These are phyloP conservation scores for Ornithoptera priamus DNA, from an alignment of 2,888 invertebrate genomes.

Conservation along the genomic window DNA sequence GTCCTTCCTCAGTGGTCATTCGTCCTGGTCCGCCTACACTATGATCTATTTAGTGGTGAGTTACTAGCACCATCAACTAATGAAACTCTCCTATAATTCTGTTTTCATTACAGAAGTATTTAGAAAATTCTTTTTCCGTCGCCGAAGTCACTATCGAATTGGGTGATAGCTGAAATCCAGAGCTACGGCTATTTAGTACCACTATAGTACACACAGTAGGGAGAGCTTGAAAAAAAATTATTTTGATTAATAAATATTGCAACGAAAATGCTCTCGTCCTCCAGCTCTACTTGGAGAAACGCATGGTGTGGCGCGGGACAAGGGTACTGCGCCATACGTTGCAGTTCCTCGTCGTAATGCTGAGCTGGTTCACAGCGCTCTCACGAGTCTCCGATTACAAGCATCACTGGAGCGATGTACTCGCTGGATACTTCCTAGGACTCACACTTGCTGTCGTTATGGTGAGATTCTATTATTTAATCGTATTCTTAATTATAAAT, in stretches of 20 bases:
- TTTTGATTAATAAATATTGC: too few relatives aligned
- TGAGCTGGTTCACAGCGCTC: conserved; percentile 92
- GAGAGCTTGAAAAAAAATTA: too few relatives aligned
- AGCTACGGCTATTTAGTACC: too few relatives aligned
- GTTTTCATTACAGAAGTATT: too few relatives aligned
- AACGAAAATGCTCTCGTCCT: conserved; percentile 9
- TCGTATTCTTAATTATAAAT: neutral
- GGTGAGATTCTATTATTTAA: conserved; percentile 72
- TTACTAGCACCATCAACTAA: conserved; percentile 37
- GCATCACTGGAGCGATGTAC: conserved; percentile 98
- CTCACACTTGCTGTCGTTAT: conserved; percentile 82
- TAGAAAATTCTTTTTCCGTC: too few relatives aligned
- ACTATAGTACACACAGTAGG: too few relatives aligned
- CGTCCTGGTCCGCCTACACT: conserved; percentile 90
- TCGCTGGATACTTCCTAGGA: conserved; percentile 88
- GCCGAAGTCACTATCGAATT: too few relatives aligned
- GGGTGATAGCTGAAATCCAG: too few relatives aligned
- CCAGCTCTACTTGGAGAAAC: conserved; percentile 91
- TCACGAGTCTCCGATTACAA: conserved; percentile 96
- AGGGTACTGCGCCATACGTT: conserved; percentile 88
- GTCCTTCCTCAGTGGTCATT: conserved; percentile 95
- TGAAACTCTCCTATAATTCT: too few relatives aligned
- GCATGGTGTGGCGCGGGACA: conserved; percentile 89
- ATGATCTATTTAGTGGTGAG: conserved; percentile 92
- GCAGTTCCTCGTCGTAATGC: conserved; percentile 88